Evolutionary conservation across 1,140 invertebrate genomes (phyloP).

Genomic region (Pseudomyrmex pallidus): DNA sequence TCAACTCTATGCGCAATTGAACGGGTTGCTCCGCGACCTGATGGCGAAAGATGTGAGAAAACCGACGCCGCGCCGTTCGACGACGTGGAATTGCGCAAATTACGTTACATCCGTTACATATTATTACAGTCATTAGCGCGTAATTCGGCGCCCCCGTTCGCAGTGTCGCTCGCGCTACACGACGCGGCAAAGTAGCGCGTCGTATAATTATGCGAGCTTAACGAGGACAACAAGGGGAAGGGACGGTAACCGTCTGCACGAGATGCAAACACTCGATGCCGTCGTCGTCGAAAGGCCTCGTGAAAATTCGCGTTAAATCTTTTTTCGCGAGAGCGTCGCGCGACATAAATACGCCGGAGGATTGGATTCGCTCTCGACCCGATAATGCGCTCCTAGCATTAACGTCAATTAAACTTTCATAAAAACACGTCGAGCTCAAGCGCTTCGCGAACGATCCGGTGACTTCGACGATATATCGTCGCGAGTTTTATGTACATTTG

Average conservation of each 20-base stretch:
- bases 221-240: conserved; percentile 48
- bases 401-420: background rate
- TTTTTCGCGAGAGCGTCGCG: background rate
- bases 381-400: conserved; percentile 4
- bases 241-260: background rate
- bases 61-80: conserved; percentile 5
- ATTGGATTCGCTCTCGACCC: background rate
- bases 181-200: conserved; percentile 32
- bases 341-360: background rate
- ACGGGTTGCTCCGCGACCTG: conserved; percentile 10
- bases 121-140: conserved; percentile 51
- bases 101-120: conserved; percentile 54
- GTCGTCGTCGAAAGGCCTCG: conserved; percentile 31
- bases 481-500: conserved; percentile 46
- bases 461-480: conserved; percentile 6
- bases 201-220: conserved; percentile 59
- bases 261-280: conserved; percentile 18
- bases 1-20: background rate
- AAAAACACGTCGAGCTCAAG: conserved; percentile 5
- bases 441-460: background rate
- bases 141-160: conserved; percentile 2
- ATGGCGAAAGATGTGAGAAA: conserved; percentile 4
- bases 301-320: conserved; percentile 5
- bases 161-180: conserved; percentile 11
- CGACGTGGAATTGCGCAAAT: conserved; percentile 51